Base-by-base conservation (phyloP, 2,113 vertebrate genomes). In the Vicugna pacos region DNA sequence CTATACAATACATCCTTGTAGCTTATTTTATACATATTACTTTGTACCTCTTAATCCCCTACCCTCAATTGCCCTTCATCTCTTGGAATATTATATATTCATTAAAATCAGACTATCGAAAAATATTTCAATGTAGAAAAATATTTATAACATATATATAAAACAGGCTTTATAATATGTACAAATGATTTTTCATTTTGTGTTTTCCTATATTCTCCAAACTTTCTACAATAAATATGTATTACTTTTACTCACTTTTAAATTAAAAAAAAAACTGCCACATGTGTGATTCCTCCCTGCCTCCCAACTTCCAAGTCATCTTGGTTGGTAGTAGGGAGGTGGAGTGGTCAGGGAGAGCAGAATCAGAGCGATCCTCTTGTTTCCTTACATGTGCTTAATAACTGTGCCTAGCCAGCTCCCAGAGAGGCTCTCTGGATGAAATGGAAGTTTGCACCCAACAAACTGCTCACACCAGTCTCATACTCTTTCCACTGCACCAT, bases 91-190 rank as follows among this genome's bases (percentile, higher is more conserved):
- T 46, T 89, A 77, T 58, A 77, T 70, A 85, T 56, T 85, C 28
- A 86, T 92, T 92, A 82, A 84, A 96, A 92, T 56, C 10, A 90
- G 32, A 93, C 28, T 83, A 91, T 2, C 84, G 81, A 81, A 89
- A 95, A 67, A 73, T 70, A 92, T 28, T 35, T 84, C 79, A 89
- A 91, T 42, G 80, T 4, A 38, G 48, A 91, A 97, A 93, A 94
- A 73, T 50, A 60, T 67, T 73, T 67, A 62, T 12, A 89, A 60
- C 46, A 64, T 56, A 89, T 85, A 72, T 75, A 82, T 72, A 94
- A 94, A 97, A 56, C 8, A 89, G 30, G 15, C 30, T 93, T 69
- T 87, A 32, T 35, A 56, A 46, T 60, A 89, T 42, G 5, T 30
- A 50, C 14, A 80, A 87, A 48, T 77, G 16, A 54, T 24, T 89